phyloP scores from a whole-genome alignment of 2,797 vertebrate genomes.

The Picus viridis region DNA sequence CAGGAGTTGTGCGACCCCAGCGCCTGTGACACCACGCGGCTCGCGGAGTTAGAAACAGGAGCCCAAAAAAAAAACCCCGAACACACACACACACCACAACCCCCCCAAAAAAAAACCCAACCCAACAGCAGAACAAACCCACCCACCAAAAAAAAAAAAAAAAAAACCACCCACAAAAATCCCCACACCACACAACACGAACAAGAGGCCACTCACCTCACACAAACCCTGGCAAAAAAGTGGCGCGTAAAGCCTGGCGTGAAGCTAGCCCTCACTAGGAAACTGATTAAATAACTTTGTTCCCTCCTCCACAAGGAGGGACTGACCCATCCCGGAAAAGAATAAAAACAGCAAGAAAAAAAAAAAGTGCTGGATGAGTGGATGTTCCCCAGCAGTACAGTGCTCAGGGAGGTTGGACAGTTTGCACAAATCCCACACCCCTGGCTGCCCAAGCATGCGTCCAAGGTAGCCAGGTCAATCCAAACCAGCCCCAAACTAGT shows the following conservation, averaged over 20 bases:
- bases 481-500: background rate
- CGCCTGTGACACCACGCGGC: rapidly evolving
- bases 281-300: background rate
- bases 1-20: background rate
- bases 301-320: slow-evolving; percentile 11
- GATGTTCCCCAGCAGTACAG: background rate
- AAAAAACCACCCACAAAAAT: no score
- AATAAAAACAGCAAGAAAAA: background rate
- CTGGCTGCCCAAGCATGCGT: background rate
- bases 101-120: no score
- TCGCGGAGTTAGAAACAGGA: background rate
- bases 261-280: background rate
- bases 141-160: no score
- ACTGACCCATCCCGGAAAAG: slow-evolving; percentile 7
- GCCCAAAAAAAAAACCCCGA: background rate
- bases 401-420: background rate
- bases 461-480: background rate
- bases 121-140: no score
- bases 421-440: background rate
- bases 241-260: background rate
- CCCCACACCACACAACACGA: background rate
- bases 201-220: background rate
- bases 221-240: background rate
- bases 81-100: no score
- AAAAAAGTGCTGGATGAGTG: background rate